phyloP scores from a whole-genome alignment of 2,113 vertebrate genomes.

The Hyperopisus bebe region DNA sequence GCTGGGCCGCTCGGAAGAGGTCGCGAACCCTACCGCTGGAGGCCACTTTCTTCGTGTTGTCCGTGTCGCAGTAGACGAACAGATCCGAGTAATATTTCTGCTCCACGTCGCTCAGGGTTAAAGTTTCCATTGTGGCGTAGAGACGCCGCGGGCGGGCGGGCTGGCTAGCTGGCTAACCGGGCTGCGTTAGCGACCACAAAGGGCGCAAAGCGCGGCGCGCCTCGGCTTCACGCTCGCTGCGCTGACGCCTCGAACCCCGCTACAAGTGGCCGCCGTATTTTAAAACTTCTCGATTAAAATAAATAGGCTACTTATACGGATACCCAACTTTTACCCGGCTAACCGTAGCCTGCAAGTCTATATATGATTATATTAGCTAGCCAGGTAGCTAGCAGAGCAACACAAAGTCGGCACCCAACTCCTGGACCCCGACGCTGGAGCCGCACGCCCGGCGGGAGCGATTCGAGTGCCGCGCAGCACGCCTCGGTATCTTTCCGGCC shows the following conservation, averaged over 20 bases:
- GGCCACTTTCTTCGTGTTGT: slow-evolving; percentile 94
- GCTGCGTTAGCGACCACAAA: background rate
- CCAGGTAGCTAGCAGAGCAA: slow-evolving; percentile 29
- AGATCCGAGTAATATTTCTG: slow-evolving; percentile 95
- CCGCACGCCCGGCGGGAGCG: slow-evolving; percentile 13
- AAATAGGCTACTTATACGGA: slow-evolving; percentile 43
- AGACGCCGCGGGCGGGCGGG: slow-evolving; percentile 20
- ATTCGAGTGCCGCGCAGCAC: slow-evolving; percentile 23
- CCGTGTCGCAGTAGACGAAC: slow-evolving; percentile 94
- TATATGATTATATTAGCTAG: slow-evolving; percentile 18
- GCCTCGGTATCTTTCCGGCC: slow-evolving; percentile 17
- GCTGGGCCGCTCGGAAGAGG: slow-evolving; percentile 93
- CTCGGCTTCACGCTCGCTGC: background rate
- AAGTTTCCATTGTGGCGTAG: slow-evolving; percentile 77
- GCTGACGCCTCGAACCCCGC: background rate
- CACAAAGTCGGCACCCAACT: slow-evolving; percentile 58
- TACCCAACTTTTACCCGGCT: slow-evolving; percentile 50
- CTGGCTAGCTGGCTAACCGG: slow-evolving; percentile 17
- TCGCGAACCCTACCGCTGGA: slow-evolving; percentile 86
- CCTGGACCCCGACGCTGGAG: slow-evolving; percentile 19
- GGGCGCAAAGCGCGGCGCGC: background rate
- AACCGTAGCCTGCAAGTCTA: slow-evolving; percentile 26
- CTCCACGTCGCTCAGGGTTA: slow-evolving; percentile 87
- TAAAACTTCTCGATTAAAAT: slow-evolving; percentile 34
- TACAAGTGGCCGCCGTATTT: background rate